Percentiles rank a stretch among this genome's conserved stretches.
Evolutionary conservation across 2,888 invertebrate species (phyloP).

Genomic region (Leucania comma): DNA sequence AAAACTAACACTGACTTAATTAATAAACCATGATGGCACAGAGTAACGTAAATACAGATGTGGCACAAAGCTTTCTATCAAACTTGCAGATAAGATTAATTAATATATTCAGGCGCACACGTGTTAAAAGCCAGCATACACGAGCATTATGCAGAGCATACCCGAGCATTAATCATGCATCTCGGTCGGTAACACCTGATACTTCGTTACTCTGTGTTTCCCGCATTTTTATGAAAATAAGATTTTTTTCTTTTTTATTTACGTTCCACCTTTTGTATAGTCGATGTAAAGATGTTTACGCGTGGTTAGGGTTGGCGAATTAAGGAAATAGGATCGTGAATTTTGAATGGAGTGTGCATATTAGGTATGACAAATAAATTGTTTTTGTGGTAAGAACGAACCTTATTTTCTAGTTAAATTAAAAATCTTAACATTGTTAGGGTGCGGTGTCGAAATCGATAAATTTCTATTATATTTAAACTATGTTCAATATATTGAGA

Average conservation of each 20-base stretch:
- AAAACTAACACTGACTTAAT: conserved; percentile 24
- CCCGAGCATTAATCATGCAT: conserved; percentile 61
- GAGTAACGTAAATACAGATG: conserved; percentile 47
- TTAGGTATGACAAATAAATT: neutral
- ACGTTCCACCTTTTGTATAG: conserved; percentile 58
- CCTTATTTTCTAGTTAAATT: neutral
- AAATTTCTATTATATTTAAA: too few relatives aligned
- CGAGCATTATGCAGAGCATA: conserved; percentile 45
- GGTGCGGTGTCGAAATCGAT: too few relatives aligned
- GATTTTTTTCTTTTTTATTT: conserved; percentile 60
- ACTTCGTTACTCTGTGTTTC: conserved; percentile 55
- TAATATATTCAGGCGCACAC: conserved; percentile 54
- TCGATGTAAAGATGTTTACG: conserved; percentile 65
- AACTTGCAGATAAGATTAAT: conserved; percentile 64
- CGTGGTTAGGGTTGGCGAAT: conserved; percentile 51
- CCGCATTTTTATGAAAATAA: conserved; percentile 49
- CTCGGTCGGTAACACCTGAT: conserved; percentile 63
- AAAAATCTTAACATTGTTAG: too few relatives aligned
- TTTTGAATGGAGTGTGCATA: neutral
- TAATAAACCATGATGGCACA: conserved; percentile 45
- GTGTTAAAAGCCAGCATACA: conserved; percentile 59
- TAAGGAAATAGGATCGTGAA: too few relatives aligned
- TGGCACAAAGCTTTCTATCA: conserved; percentile 55
- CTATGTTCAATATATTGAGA: too few relatives aligned
- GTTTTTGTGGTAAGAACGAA: neutral